Evolutionary conservation across 2,888 invertebrate species (phyloP).

Genomic region (Lasioglossum villosulum): DNA sequence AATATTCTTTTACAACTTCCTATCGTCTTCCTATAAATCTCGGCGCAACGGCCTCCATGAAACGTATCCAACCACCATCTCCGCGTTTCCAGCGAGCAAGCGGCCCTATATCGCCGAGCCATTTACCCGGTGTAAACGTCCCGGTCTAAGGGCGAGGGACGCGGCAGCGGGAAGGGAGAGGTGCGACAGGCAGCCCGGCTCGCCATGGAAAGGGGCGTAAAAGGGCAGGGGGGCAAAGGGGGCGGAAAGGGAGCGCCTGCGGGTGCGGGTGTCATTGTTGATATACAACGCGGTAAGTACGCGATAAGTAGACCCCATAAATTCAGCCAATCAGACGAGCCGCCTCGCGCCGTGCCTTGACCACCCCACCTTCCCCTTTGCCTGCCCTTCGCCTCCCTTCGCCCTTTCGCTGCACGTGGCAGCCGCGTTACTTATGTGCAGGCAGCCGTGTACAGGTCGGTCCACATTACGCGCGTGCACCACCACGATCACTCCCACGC

Average conservation of each 20-base stretch:
- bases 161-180: constrained; percentile 43
- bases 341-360: constrained; percentile 74
- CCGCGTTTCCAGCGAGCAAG: constrained; percentile 43
- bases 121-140: constrained; percentile 78
- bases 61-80: constrained; percentile 53
- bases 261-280: constrained; percentile 84
- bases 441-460: constrained; percentile 67
- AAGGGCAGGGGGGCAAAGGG: constrained; percentile 7
- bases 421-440: constrained; percentile 74
- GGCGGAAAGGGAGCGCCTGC: constrained; percentile 75
- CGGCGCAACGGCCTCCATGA: constrained; percentile 48
- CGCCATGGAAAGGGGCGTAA: constrained; percentile 36
- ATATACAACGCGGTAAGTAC: constrained; percentile 84
- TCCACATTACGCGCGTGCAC: constrained; percentile 66
- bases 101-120: constrained; percentile 73
- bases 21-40: constrained; percentile 59
- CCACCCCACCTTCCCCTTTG: constrained; percentile 44
- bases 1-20: constrained; percentile 61
- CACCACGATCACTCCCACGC: constrained; percentile 63
- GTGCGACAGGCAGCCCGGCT: constrained; percentile 54
- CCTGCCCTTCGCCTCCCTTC: constrained; percentile 3
- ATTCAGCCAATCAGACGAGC: constrained; percentile 83
- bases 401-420: constrained; percentile 60
- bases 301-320: constrained; percentile 84
- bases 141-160: constrained; percentile 45